Evolutionary conservation across 2,888 invertebrate genomes (phyloP).

Genomic region (Calephelis perditalis): DNA sequence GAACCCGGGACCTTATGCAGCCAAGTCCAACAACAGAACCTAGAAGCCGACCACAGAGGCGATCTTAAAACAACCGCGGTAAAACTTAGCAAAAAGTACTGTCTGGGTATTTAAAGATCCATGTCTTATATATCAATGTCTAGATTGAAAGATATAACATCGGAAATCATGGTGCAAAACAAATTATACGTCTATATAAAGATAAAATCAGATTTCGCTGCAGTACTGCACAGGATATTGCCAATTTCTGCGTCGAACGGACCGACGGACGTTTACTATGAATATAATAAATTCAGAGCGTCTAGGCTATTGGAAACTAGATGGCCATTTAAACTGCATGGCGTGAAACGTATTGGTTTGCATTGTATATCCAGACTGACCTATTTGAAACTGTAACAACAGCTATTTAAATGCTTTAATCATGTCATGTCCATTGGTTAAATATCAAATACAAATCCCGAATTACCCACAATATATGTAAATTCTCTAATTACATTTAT

Average conservation of each 20-base stretch:
- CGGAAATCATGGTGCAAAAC: slow-evolving; percentile 30
- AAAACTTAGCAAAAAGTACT: too few relatives aligned
- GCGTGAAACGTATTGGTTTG: slow-evolving; percentile 15
- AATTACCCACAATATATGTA: too few relatives aligned
- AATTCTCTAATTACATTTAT: too few relatives aligned
- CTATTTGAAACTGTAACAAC: slow-evolving; percentile 1
- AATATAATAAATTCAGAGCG: slow-evolving; percentile 26
- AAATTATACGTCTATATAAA: slow-evolving; percentile 37
- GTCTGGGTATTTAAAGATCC: too few relatives aligned
- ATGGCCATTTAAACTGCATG: slow-evolving; percentile 25
- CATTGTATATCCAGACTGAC: background rate
- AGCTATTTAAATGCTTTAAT: background rate
- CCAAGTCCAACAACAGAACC: too few relatives aligned
- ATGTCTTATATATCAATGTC: background rate
- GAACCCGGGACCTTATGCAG: too few relatives aligned
- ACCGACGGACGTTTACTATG: slow-evolving; percentile 27
- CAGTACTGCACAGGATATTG: slow-evolving; percentile 56
- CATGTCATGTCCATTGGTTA: too few relatives aligned
- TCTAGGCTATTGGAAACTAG: slow-evolving; percentile 24
- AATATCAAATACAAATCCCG: too few relatives aligned
- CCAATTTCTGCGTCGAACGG: slow-evolving; percentile 51
- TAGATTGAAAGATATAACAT: background rate
- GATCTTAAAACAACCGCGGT: too few relatives aligned
- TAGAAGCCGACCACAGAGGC: too few relatives aligned
- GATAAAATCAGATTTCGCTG: slow-evolving; percentile 38